A percentile compares a stretch with the other conserved stretches of the same genome.
Conservation (phyloP, 2,113 vertebrate species). For the Aix galericulata region DNA sequence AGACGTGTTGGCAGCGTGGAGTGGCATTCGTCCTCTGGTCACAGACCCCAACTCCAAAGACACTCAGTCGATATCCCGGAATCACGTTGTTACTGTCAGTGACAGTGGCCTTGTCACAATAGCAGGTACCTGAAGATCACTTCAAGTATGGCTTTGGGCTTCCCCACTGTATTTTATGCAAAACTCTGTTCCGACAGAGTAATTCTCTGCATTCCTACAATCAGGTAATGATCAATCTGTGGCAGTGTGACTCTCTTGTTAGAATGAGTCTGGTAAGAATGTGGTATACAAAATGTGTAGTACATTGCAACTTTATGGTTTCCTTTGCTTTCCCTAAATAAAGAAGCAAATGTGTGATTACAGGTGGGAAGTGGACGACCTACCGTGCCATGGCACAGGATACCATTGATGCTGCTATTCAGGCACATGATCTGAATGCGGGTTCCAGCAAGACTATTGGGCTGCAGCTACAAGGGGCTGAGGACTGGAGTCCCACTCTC, state of each 20-base stretch:
- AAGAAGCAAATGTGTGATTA: not conserved
- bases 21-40: constrained; percentile 95
- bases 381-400: constrained; percentile 96
- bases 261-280: not conserved
- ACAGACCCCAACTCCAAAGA: constrained; percentile 94
- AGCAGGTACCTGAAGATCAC: constrained; percentile 78
- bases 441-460: constrained; percentile 86
- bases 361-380: constrained; percentile 98
- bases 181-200: accelerated
- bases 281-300: accelerated
- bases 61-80: constrained; percentile 95
- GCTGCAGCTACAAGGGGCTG: constrained; percentile 88
- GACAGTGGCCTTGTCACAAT: constrained; percentile 92
- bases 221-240: accelerated
- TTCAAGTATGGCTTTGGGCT: accelerated
- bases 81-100: constrained; percentile 90
- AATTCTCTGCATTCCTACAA: accelerated
- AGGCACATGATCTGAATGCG: constrained; percentile 78
- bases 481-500: constrained; percentile 92
- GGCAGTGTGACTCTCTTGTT: not conserved
- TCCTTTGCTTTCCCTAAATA: not conserved
- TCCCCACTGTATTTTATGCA: accelerated
- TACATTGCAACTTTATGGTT: accelerated
- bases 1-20: constrained; percentile 96
- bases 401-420: constrained; percentile 84